Evolutionary conservation across 2,113 vertebrate genomes (phyloP), one percentile per base, ranked within the genome.

Genomic region (Notiomystis cincta): DNA sequence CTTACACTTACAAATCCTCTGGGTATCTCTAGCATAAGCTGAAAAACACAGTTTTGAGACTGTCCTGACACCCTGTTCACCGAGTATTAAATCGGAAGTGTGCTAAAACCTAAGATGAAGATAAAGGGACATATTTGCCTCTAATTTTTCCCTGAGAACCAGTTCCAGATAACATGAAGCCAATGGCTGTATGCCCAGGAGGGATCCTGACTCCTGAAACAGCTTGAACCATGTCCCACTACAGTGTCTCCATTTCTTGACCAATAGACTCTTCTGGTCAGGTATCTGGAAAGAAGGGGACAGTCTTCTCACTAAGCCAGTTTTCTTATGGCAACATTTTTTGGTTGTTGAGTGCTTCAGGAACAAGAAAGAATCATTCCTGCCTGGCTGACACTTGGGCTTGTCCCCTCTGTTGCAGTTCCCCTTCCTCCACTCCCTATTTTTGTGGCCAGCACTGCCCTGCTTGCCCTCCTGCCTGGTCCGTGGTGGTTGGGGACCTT

Each of bases 401-500:
- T 86, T 65, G 15, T 28, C n/a, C 65, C 16, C 12, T 87, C 45
- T 12, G 2, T 33, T 72, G 37, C 37, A 60, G 25, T 28, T 6
- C 35, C 20, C 16, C 19, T 82, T 44, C 27, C 27, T 37, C 19
- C 0, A 0, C 53, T 64, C 27, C 27, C 11, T 56, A 16, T 70
- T 45, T 87, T 75, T 47, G 31, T 54, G 20, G 38, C 30, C 38
- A 66, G 65, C 47, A 54, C 17, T 18, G n/a, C 15, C 30, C 47
- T 70, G 8, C 53, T 58, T 28, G 21, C 7, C 30, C 6, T 61
- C n/a, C 21, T 19, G 33, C 28, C 1, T 31, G 11, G 14, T 17
- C 48, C 4, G 0, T 21, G 42, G 60, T 2, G 4, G 17, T 1
- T 25, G 21, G 24, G 31, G 33, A 57, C 24, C 4, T 65, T 35